phyloP scores from a whole-genome alignment of 1,140 invertebrate genomes.

The Oedothorax gibbosus region DNA sequence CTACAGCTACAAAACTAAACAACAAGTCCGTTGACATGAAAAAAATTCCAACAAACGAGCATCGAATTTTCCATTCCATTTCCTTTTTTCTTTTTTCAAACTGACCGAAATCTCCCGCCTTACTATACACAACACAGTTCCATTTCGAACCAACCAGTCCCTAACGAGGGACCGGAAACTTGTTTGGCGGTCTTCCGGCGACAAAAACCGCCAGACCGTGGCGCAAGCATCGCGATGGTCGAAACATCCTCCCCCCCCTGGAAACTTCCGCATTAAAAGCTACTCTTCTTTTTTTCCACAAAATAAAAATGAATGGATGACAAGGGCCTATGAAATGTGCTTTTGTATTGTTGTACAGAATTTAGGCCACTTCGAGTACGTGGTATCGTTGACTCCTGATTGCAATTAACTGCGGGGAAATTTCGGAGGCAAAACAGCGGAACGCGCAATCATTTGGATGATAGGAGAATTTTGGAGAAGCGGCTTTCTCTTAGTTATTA shows the following conservation, averaged over 20 bases:
- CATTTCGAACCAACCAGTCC: neutral
- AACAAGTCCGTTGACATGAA: no score
- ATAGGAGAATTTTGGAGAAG: no score
- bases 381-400: neutral
- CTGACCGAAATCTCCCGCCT: no score
- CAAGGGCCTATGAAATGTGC: no score
- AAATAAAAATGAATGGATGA: neutral
- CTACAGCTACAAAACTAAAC: no score
- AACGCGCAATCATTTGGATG: no score
- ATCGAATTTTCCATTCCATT: no score
- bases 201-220: conserved; percentile 36
- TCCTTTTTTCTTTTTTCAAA: no score
- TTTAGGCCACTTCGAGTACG: conserved; percentile 16
- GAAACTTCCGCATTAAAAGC: conserved; percentile 44
- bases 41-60: no score
- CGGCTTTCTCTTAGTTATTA: no score
- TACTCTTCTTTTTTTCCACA: conserved; percentile 13
- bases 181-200: conserved; percentile 39
- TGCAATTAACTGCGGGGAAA: conserved; percentile 18
- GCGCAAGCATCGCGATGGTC: conserved; percentile 8
- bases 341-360: neutral
- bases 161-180: conserved; percentile 41
- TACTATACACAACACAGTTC: no score
- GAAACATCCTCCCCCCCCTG: conserved; percentile 31
- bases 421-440: conserved; percentile 3